Conservation (phyloP, 2,888 invertebrate genomes). For the Rotaria magnacalcarata region DNA sequence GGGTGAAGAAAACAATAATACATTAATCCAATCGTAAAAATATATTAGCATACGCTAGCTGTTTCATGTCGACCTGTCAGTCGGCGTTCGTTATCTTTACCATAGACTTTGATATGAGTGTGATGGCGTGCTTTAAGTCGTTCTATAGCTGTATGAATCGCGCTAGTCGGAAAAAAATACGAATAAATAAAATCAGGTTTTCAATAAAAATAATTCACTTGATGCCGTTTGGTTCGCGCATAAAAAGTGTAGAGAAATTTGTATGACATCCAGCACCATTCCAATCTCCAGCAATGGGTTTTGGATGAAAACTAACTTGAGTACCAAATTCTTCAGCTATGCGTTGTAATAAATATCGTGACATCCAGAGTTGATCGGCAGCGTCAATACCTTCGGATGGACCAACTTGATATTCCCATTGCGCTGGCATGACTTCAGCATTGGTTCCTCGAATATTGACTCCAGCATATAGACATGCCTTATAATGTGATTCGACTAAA, state of each 20-base stretch:
- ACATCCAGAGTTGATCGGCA: constrained; percentile 62
- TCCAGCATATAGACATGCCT: constrained; percentile 46
- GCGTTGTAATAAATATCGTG: constrained; percentile 61
- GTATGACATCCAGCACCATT: constrained; percentile 77
- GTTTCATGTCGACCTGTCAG: constrained; percentile 89
- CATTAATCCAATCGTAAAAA: not conserved
- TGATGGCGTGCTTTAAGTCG: constrained; percentile 82
- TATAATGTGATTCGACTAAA: constrained; percentile 44
- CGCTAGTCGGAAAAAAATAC: constrained; percentile 62
- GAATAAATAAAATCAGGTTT: too few species aligned
- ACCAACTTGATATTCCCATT: constrained; percentile 72
- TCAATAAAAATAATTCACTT: not conserved
- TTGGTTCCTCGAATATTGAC: constrained; percentile 44
- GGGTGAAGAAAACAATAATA: not conserved
- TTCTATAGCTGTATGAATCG: constrained; percentile 89
- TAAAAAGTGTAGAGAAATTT: constrained; percentile 86
- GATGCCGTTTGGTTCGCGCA: constrained; percentile 68
- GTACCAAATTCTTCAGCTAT: constrained; percentile 63
- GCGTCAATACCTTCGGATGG: constrained; percentile 76
- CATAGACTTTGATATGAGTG: constrained; percentile 89
- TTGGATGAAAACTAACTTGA: constrained; percentile 61
- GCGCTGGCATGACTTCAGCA: constrained; percentile 48
- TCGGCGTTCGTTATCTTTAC: constrained; percentile 89
- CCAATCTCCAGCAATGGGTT: constrained; percentile 61
- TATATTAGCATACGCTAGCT: constrained; percentile 69